phyloP scores from a whole-genome alignment of 2,888 invertebrate species.

The Limnephilus rhombicus region DNA sequence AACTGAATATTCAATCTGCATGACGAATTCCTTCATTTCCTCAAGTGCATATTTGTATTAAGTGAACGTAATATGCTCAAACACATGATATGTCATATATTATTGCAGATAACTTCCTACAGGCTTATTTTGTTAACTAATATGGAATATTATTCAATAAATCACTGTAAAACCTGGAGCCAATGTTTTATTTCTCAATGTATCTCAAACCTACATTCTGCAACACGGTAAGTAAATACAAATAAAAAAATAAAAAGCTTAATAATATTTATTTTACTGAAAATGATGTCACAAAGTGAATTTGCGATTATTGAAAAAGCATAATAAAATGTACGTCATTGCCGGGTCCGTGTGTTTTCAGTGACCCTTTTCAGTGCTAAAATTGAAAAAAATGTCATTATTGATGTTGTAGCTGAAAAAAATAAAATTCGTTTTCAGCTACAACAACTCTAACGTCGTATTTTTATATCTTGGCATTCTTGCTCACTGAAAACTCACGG shows the following conservation, averaged over 20 bases:
- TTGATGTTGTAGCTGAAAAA: too few relatives aligned
- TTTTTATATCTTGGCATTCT: too few relatives aligned
- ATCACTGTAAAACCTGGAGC: slow-evolving; percentile 61
- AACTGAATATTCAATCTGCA: slow-evolving; percentile 49
- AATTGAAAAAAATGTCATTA: too few relatives aligned
- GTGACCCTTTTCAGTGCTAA: too few relatives aligned
- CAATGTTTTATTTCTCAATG: slow-evolving; percentile 53
- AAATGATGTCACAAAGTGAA: too few relatives aligned
- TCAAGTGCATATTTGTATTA: slow-evolving; percentile 46
- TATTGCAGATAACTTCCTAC: slow-evolving; percentile 61
- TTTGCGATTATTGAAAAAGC: too few relatives aligned
- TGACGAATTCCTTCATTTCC: slow-evolving; percentile 35
- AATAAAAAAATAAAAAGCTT: too few relatives aligned
- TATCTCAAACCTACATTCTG: background rate
- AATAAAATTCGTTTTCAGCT: too few relatives aligned
- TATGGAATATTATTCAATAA: slow-evolving; percentile 63
- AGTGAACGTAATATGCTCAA: slow-evolving; percentile 56
- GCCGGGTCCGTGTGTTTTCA: too few relatives aligned
- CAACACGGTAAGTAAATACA: background rate
- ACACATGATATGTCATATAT: slow-evolving; percentile 32
- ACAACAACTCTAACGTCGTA: too few relatives aligned
- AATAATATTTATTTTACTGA: background rate
- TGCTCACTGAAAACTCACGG: too few relatives aligned
- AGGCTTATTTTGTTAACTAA: slow-evolving; percentile 66
- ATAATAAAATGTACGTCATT: too few relatives aligned